These are phyloP conservation scores for Falco punctatus DNA, from an alignment of 2,113 vertebrate species.

Conservation along the genomic window DNA sequence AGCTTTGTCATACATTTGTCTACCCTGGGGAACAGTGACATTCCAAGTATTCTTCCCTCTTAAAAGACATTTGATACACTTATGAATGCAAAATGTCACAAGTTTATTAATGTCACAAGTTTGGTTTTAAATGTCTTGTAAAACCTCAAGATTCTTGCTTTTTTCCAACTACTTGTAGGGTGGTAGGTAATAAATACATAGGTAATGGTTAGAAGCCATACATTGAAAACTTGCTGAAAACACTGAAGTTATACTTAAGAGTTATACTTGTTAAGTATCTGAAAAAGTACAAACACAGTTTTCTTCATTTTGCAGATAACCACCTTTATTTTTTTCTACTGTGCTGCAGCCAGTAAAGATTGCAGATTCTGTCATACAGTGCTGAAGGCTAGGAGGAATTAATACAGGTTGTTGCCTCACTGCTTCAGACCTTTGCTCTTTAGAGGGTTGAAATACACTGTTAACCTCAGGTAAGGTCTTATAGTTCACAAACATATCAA, in stretches of 20 bases:
- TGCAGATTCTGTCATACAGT: not conserved
- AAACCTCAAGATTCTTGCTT: not conserved
- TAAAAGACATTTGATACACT: constrained; percentile 11
- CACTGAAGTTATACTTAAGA: not conserved
- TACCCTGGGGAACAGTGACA: not conserved
- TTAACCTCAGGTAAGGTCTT: not conserved
- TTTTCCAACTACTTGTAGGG: not conserved
- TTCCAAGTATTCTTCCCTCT: constrained; percentile 16
- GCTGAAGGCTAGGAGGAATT: not conserved
- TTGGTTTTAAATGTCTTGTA: not conserved
- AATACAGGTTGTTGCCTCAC: not conserved
- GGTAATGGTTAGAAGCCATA: not conserved
- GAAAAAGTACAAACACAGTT: not conserved
- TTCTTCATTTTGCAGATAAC: not conserved
- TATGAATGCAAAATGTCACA: not conserved
- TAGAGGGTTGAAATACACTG: not conserved
- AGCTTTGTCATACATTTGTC: constrained; percentile 10
- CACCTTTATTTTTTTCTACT: not conserved
- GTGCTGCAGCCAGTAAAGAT: not conserved
- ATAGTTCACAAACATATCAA: not conserved
- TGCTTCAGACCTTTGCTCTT: not conserved
- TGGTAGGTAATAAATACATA: not conserved
- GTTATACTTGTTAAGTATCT: not conserved
- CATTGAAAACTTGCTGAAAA: not conserved
- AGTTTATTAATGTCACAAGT: not conserved